These are phyloP conservation scores for Cryptophagus acutangulus DNA, from an alignment of 2,888 invertebrate genomes.

Conservation along the genomic window DNA sequence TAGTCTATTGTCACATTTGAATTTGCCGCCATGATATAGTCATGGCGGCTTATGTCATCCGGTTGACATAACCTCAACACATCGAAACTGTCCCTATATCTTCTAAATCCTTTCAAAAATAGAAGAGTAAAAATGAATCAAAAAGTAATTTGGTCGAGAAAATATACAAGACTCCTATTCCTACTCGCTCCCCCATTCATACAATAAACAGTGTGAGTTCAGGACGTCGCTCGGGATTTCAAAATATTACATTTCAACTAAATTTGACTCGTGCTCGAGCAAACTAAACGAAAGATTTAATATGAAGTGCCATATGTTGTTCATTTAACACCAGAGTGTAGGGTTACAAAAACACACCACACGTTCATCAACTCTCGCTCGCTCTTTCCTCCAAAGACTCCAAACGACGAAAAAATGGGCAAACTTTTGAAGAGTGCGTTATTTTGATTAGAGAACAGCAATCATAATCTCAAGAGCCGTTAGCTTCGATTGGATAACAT, in stretches of 20 bases:
- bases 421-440: too few relatives aligned
- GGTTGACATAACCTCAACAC: too few relatives aligned
- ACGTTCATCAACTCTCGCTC: not conserved
- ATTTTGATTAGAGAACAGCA: too few relatives aligned
- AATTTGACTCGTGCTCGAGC: slow-evolving; percentile 42
- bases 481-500: slow-evolving; percentile 28
- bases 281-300: slow-evolving; percentile 40
- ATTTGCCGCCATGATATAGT: too few relatives aligned
- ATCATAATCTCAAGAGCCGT: slow-evolving; percentile 35
- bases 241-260: slow-evolving; percentile 41
- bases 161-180: too few relatives aligned
- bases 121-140: not conserved
- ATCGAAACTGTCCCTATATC: too few relatives aligned
- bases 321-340: slow-evolving; percentile 29
- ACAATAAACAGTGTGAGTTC: slow-evolving; percentile 8
- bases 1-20: too few relatives aligned
- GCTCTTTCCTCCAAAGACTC: too few relatives aligned
- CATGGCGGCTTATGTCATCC: too few relatives aligned
- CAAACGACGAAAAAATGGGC: too few relatives aligned
- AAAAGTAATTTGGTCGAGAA: too few relatives aligned
- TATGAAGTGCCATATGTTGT: slow-evolving; percentile 32
- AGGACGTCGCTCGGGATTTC: slow-evolving; percentile 31
- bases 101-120: not conserved
- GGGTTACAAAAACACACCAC: slow-evolving; percentile 20
- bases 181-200: slow-evolving; percentile 20